Evolutionary conservation across 2,797 vertebrate genomes (phyloP), one percentile per base, ranked within the genome.

Genomic region (Enoplosus armatus): DNA sequence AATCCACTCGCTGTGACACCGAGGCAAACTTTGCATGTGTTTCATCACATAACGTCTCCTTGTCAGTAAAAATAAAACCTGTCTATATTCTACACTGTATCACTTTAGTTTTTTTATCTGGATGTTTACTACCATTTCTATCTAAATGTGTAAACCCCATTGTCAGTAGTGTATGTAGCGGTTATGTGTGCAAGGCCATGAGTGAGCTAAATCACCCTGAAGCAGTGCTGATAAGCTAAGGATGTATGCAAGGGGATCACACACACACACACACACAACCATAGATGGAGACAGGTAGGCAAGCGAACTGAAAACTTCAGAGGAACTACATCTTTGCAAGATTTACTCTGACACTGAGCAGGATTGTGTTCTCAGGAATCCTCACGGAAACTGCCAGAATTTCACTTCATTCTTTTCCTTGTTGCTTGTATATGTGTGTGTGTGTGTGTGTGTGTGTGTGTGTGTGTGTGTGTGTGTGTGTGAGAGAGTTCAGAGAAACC

Each of bases 331-430:
- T 64, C 54, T 79, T 78, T 75, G 67, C 5, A 2, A 84, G 85
- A 77, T 82, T 79, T 68, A 10, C 58, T 27, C n/a, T 73, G 79
- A 83, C 84, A 81, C 77, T 79, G 75, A 87, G 77, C 69, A 61
- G 75, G 79, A 79, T 81, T 83, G 75, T 69, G 50, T 63, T 65
- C 20, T 35, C 12, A 51, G 58, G 56, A 72, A 68, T 54, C 48
- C 58, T 61, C 15, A 12, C 43, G 6, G 0, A 60, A n/a, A 10
- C 70, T 59, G 70, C 64, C 63, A 63, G 45, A 53, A 54, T 22
- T 67, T 71, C 7, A 39, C 76, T 43, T 24, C 14, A 41, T 72
- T 81, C 31, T 59, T 33, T 18, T 48, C 47, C 26, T 53, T 24
- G 24, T 79, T 73, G 45, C 48, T 55, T 10, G 1, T 39, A 2